These are phyloP conservation scores for Psophia crepitans DNA, from an alignment of 2,113 vertebrate species.

Conservation along the genomic window DNA sequence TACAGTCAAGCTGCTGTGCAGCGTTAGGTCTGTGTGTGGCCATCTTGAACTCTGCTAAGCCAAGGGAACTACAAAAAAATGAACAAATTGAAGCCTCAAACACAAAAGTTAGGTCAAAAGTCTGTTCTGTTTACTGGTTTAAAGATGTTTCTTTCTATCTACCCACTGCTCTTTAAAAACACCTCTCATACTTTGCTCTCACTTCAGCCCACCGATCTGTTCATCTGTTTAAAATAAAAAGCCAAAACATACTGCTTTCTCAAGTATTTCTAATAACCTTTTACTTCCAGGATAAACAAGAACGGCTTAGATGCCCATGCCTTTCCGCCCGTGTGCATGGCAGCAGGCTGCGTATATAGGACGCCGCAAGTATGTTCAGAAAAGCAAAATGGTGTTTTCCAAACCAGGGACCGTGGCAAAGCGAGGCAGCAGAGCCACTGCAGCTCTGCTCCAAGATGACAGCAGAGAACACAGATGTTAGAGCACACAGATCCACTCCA, in stretches of 20 bases:
- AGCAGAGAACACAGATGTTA: constrained; percentile 40
- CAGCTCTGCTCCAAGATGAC: constrained; percentile 58
- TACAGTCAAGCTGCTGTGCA: neutral
- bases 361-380: neutral
- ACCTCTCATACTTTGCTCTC: neutral
- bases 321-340: neutral
- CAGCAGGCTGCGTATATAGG: neutral
- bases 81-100: neutral
- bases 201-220: neutral
- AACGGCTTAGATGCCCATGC: neutral
- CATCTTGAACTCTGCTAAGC: constrained; percentile 29
- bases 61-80: neutral
- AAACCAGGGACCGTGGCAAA: constrained; percentile 13
- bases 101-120: neutral
- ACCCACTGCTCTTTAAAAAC: neutral
- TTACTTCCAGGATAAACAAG: neutral
- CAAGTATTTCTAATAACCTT: neutral
- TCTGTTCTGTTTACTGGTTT: neutral
- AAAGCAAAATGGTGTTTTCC: constrained; percentile 62
- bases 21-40: neutral
- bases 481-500: constrained; percentile 3
- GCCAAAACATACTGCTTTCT: neutral
- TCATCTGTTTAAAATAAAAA: neutral
- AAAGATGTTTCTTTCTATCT: neutral
- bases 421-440: constrained; percentile 49